Evolutionary conservation across 2,113 vertebrate genomes (phyloP), one percentile per base, ranked within the genome.

Genomic region (Pterocles gutturalis): DNA sequence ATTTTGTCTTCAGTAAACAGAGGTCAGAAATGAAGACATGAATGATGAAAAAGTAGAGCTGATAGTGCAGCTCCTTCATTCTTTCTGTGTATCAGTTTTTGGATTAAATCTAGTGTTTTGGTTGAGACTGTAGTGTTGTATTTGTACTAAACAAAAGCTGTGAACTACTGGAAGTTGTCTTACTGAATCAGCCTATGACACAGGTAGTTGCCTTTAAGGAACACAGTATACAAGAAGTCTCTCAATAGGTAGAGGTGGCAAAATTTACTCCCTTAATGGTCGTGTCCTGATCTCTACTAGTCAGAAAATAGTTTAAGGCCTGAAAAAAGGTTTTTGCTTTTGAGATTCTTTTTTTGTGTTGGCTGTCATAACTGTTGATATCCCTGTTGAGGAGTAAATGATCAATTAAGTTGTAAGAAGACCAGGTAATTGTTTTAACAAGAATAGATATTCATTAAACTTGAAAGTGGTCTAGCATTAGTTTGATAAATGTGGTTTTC

Each of bases 391-490:
- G 43, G 19, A 86, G 18, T 41, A 83, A 94, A 89, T 36, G 66
- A 83, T 71, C 53, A 86, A 60, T 91, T 89, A 86, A 83, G 71
- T 67, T 66, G n/a, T 66, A 86, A 86, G 80, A 88, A 43, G 51
- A 66, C 10, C 20, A 70, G 55, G 70, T 90, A 85, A 85, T 95
- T 88, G 45, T 88, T 92, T 95, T 82, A 78, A 78, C 33, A 82
- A 70, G 51, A 51, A 65, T 7, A 61, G 49, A 36, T 75, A 65
- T 8, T 20, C 41, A 48, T 90, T 79, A 82, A 78, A 55, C 61
- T 90, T 78, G 33, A n/a, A 88, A 90, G 26, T 70, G 34, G 36
- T 88, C 45, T 82, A 13, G 29, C 29, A 20, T 75, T 90, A 79
- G 29, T 70, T 85, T 94, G 79, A 92, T 53, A 62, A 90, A 79